Base-by-base conservation (phyloP, 1,140 invertebrate genomes). In the Drosophila kurseongensis region DNA sequence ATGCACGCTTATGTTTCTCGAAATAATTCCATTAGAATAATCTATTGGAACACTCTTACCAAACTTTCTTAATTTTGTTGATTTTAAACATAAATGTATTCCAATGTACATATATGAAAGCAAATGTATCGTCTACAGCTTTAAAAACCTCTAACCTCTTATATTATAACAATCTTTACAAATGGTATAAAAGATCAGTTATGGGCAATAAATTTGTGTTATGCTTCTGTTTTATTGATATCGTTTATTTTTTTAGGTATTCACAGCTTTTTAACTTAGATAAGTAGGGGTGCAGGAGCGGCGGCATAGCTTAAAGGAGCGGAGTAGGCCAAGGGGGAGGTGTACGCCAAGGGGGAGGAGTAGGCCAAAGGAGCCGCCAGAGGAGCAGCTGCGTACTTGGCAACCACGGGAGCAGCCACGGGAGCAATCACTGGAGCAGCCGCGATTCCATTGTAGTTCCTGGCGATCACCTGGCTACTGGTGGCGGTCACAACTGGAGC, bases 391-490 rank as follows among this genome's bases (percentile, higher is more conserved):
- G 57, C 68, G 1, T 74, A 74, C 51, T 73, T 73, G 38, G 71
- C 67, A 32, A 71, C 29, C n/a, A 82, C 13, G 7, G 76, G 78
- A 42, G 76, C 56, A 48, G 68, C 50, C 10, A 85, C 29, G 8
- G 63, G 80, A 32, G 80, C 62, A 8, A 78, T 40, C 10, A 73
- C 54, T 41, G 90, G 81, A n/a, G 91, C 91, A 14, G 92, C 60
- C 0, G 78, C 76, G 48, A 91, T 88, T 14, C 91, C 92, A 81
- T 92, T 93, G 66, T 84, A 92, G 68, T 93, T 93, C 54, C 92
- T 89, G 42, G 92, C 91, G 65, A 93, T 66, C 41, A 91, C 90
- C 74, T 93, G 93, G 40, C 92, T 93, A 57, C 93, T 93, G n/a
- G 84, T 85, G 27, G 93, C 92, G 16, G 93, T 92, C 32, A 92